Percentiles rank a stretch among this genome's conserved stretches.
Conservation (phyloP, 2,113 vertebrate genomes). For the Romanogobio albipinnatus region DNA sequence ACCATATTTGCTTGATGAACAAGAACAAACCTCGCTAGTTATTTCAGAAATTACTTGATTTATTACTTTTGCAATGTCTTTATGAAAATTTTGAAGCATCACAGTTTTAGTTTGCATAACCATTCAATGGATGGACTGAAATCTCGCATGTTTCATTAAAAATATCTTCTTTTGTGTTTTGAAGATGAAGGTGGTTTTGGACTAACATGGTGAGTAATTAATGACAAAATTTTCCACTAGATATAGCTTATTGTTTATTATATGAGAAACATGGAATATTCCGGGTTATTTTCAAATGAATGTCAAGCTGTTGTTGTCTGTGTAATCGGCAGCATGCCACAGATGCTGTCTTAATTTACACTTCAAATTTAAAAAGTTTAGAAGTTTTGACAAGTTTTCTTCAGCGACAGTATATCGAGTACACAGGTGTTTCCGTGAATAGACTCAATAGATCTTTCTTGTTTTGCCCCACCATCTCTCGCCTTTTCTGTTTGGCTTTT, state of each 20-base stretch:
- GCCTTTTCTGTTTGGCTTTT: constrained; percentile 4
- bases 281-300: neutral
- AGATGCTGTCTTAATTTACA: neutral
- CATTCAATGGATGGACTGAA: neutral
- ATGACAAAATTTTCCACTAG: neutral
- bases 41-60: neutral
- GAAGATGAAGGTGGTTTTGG: neutral
- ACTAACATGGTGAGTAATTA: neutral
- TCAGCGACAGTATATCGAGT: neutral
- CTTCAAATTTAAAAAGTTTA: neutral
- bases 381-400: neutral
- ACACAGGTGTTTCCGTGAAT: neutral
- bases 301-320: neutral
- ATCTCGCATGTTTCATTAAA: neutral
- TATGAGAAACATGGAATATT: neutral
- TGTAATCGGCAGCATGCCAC: neutral
- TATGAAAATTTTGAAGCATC: neutral
- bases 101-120: neutral
- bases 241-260: neutral
- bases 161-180: neutral
- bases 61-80: too few relatives aligned
- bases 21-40: neutral
- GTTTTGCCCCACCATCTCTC: neutral
- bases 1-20: neutral
- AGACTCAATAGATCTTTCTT: neutral